phyloP scores from a whole-genome alignment of 2,888 invertebrate species.

The Parapristionchus giblindavisi region DNA sequence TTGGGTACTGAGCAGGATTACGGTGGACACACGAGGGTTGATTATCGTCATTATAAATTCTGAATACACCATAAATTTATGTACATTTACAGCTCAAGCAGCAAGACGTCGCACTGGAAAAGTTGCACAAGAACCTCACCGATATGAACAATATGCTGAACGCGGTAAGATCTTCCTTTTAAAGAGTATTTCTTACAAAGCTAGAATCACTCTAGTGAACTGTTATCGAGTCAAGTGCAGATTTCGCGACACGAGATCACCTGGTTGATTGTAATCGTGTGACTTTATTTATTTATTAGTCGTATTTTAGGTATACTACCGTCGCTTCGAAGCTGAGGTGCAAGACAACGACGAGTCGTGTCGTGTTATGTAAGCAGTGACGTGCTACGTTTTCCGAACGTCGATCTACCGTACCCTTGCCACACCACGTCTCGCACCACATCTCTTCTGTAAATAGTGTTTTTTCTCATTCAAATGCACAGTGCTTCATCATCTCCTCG shows the following conservation, averaged over 20 bases:
- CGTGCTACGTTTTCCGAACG: too few species aligned
- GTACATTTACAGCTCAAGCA: conserved; percentile 9
- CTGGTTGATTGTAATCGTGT: neutral
- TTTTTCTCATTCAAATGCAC: too few species aligned
- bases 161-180: conserved; percentile 1
- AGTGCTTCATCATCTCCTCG: too few species aligned
- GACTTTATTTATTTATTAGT: neutral
- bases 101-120: conserved; percentile 2
- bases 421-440: too few species aligned
- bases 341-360: conserved; percentile 20
- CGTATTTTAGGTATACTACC: conserved; percentile 22
- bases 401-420: neutral
- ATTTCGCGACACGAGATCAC: too few species aligned
- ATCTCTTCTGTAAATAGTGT: too few species aligned
- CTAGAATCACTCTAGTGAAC: too few species aligned
- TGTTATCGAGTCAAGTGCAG: too few species aligned
- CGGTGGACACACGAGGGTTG: too few species aligned
- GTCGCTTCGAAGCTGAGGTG: conserved; percentile 33
- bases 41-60: neutral
- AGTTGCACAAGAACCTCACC: conserved; percentile 26
- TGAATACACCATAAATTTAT: neutral
- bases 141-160: conserved; percentile 10
- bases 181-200: too few species aligned
- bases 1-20: too few species aligned
- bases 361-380: conserved; percentile 30